Conservation (phyloP, 2,113 vertebrate species). For the Platysternon megacephalum region DNA sequence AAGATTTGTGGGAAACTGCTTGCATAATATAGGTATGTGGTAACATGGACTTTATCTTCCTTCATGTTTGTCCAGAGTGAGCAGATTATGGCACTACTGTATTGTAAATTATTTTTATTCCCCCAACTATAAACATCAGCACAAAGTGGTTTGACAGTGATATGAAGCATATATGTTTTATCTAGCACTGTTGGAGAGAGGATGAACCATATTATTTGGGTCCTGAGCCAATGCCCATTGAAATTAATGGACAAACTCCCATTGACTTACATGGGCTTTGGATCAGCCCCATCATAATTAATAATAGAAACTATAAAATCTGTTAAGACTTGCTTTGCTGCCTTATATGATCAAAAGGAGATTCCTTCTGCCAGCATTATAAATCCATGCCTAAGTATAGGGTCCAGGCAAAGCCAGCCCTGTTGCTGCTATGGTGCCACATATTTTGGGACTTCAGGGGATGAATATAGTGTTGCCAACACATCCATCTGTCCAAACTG, state of each 20-base stretch:
- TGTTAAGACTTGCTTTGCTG: constrained; percentile 19
- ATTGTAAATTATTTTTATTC: neutral
- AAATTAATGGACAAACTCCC: neutral
- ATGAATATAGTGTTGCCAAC: neutral
- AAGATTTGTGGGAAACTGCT: neutral
- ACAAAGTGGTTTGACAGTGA: neutral
- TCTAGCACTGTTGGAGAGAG: neutral
- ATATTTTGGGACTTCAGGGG: neutral
- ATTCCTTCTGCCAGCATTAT: neutral
- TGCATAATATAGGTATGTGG: neutral
- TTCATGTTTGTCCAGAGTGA: neutral
- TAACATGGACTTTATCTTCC: neutral
- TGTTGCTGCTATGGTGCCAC: neutral
- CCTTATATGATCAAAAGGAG: neutral
- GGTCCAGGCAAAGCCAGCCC: neutral
- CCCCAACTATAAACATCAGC: neutral
- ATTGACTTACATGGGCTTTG: neutral
- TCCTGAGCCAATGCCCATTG: neutral
- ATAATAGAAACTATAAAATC: neutral
- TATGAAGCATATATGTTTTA: neutral
- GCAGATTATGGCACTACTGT: neutral
- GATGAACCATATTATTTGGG: neutral
- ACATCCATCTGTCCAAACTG: neutral
- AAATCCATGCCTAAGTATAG: neutral
- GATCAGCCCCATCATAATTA: constrained; percentile 7